phyloP scores from a whole-genome alignment of 2,888 invertebrate species.

The Dynastes grantii region DNA sequence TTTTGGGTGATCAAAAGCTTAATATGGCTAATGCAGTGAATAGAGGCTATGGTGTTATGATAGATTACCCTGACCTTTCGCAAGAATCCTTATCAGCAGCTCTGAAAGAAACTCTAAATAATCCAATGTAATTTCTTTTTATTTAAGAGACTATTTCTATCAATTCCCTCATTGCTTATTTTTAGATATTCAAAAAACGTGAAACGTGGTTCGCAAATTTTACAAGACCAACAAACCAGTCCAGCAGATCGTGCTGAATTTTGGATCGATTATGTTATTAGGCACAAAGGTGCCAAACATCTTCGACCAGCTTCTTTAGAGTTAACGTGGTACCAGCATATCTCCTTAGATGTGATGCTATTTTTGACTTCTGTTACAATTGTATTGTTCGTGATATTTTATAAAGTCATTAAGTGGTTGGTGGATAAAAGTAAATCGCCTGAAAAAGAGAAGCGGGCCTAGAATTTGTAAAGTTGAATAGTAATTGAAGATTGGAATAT shows the following conservation, averaged over 20 bases:
- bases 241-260: constrained; percentile 53
- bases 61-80: constrained; percentile 52
- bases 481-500: no score
- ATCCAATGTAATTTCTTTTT: constrained; percentile 52
- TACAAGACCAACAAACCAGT: constrained; percentile 52
- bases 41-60: constrained; percentile 53
- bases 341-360: constrained; percentile 31
- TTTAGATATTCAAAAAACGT: constrained; percentile 47
- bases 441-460: no score
- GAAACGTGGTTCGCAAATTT: constrained; percentile 47
- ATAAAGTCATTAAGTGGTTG: constrained; percentile 19
- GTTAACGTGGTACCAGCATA: constrained; percentile 54
- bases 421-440: not conserved
- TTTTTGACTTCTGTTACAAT: constrained; percentile 18
- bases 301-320: constrained; percentile 52
- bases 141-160: not conserved
- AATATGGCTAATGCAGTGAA: constrained; percentile 53
- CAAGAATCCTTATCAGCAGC: constrained; percentile 51
- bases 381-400: not conserved
- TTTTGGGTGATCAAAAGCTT: constrained; percentile 40
- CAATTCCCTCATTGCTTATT: no score
- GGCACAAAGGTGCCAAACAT: constrained; percentile 55
- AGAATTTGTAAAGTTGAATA: no score
- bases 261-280: constrained; percentile 56
- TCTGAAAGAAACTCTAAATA: constrained; percentile 54